Conservation (phyloP, 2,888 invertebrate species). For the Epistrophe eligans region DNA sequence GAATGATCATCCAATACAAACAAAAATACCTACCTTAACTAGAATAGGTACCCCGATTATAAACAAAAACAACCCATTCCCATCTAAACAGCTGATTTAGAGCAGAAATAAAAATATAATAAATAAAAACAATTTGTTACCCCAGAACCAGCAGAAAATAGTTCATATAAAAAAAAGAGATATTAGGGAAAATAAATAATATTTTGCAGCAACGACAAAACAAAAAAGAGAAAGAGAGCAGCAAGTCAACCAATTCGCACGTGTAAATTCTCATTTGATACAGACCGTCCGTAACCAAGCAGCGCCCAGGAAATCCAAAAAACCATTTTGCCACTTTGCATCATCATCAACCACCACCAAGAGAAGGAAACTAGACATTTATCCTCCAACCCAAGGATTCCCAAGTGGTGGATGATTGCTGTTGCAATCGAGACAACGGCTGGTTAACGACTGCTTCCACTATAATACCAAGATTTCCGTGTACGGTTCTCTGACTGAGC, state of each 20-base stretch:
- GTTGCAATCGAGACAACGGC: slow-evolving; percentile 75
- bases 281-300: slow-evolving; percentile 58
- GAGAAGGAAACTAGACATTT: slow-evolving; percentile 32
- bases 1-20: background rate
- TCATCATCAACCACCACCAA: slow-evolving; percentile 56
- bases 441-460: slow-evolving; percentile 69
- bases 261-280: slow-evolving; percentile 65
- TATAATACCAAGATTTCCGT: slow-evolving; percentile 62
- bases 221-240: slow-evolving; percentile 39
- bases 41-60: slow-evolving; percentile 4
- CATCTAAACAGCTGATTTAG: slow-evolving; percentile 58
- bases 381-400: slow-evolving; percentile 61
- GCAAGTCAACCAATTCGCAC: slow-evolving; percentile 20
- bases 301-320: slow-evolving; percentile 46
- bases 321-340: slow-evolving; percentile 63
- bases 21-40: slow-evolving; percentile 2
- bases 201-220: slow-evolving; percentile 19
- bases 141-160: background rate
- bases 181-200: slow-evolving; percentile 23
- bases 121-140: background rate
- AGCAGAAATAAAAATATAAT: slow-evolving; percentile 46
- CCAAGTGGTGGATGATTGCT: slow-evolving; percentile 73
- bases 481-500: slow-evolving; percentile 48
- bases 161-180: slow-evolving; percentile 12
- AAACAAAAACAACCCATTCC: slow-evolving; percentile 1